Evolutionary conservation across 2,797 vertebrate species (phyloP).

Genomic region (Catamblyrhynchus diadema): DNA sequence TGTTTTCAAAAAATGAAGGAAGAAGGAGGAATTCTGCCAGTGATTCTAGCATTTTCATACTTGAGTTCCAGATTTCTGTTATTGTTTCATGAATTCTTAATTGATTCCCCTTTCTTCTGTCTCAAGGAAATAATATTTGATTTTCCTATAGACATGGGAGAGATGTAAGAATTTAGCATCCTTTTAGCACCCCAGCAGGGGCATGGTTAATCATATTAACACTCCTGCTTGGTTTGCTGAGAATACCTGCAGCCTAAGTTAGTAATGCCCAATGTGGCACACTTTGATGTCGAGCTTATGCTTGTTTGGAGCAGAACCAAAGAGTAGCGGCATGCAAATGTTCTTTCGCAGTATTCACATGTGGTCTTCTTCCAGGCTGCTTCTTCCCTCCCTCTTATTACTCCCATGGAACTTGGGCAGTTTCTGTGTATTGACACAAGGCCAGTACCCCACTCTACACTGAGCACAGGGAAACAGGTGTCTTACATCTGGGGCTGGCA

Average conservation of each 20-base stretch:
- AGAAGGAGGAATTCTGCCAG: neutral
- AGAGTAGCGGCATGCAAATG: neutral
- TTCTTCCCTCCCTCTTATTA: neutral
- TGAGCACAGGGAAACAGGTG: neutral
- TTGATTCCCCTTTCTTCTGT: conserved; percentile 6
- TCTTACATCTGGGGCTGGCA: neutral
- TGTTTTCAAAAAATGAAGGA: conserved; percentile 32
- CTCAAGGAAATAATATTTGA: conserved; percentile 18
- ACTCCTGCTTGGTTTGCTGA: neutral
- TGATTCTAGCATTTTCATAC: neutral
- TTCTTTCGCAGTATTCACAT: neutral
- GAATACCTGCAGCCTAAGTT: conserved; percentile 17
- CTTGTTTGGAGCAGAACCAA: neutral
- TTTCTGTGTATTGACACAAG: neutral
- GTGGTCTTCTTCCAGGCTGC: neutral
- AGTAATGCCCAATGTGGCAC: neutral
- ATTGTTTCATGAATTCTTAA: neutral
- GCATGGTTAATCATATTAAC: neutral
- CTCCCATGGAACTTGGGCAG: neutral
- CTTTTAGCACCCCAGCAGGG: neutral
- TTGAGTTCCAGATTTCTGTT: conserved; percentile 21
- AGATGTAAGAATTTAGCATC: neutral
- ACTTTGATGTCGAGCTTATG: neutral
- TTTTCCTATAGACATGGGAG: neutral
- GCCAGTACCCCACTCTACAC: neutral